Evolutionary conservation across 1,140 invertebrate genomes (phyloP), one percentile per base, ranked within the genome.

Genomic region (Planococcus citri): DNA sequence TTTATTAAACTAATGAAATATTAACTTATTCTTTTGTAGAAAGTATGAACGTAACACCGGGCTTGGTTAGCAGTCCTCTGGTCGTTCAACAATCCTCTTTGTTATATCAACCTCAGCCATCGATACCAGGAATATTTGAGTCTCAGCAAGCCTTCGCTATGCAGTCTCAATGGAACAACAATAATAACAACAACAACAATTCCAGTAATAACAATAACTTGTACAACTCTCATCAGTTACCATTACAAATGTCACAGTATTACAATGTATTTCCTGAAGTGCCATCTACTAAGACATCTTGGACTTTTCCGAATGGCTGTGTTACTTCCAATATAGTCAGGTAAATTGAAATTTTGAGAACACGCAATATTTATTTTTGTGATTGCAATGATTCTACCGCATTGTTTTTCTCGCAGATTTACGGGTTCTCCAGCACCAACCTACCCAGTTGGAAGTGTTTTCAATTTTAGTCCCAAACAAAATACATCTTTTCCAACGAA

Each of bases 221-320:
- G 41, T 64, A 64, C 17, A 64, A 25, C 24, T 24, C 60, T 12
- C 24, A 27, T 64, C 60, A 64, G 22, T 64, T 64, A 27, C 60
- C 60, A 25, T 27, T 64, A 17, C 60, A 64, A 24, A 25, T 64
- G 60, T 64, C 60, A 12, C 60, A 64, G 60, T 64, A 64, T 27
- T 64, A 64, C 17, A 64, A 64, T 17, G 60, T 64, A 25, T 64
- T 64, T 20, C 60, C 60, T 14, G 60, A 64, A 64, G 60, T 27
- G 21, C 60, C 60, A 64, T 24, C 25, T 17, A 64, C 60, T 2
- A 64, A 25, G 24, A 64, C 60, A 22, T 64, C 60, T 9, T 64
- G 60, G 60, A 64, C 60, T 4, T 64, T 64, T 64, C 60, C 60
- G 2, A 64, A 64, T 25, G 60, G 60, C 24, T 64, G 60, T 64